Base-by-base conservation (phyloP, 2,797 vertebrate species). In the Sebastes trivittatus region DNA sequence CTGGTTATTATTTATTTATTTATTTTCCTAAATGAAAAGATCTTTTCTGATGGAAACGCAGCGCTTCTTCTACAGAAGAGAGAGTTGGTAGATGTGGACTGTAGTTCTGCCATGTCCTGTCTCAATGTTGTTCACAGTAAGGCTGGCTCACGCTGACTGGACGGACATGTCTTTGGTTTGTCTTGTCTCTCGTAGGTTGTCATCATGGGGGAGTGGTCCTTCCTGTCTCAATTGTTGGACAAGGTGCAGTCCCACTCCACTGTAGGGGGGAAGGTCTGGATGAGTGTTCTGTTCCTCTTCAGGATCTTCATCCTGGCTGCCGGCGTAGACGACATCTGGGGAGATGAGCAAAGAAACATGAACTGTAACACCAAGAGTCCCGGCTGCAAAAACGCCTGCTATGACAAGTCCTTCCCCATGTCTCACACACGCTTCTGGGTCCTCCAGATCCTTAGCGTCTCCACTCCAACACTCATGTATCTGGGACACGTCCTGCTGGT, bases 401-500 rank as follows among this genome's bases (percentile, higher is more conserved):
- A 98, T 0, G 95, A 98, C 3, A 83, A 92, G 6, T 93, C 95
- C 27, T 98, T 98, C 82, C 97, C 98, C 38, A 93, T 99, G 78
- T 98, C 98, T 63, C 97, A 98, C 91, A 95, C 97, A n/a, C 95
- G 97, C 23, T 96, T 97, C 84, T 98, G 97, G 97, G 97, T 98
- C 29, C 96, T 99, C 56, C 98, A 98, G 94, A 98, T 99, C 91
- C 97, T 98, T 71, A 97, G 96, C 1, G 97, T 98, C 8, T 97
- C 97, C 75, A 96, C 95, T 0, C 97, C 97, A 0, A 98, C 96
- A 0, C 93, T 98, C 5, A 91, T 98, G 85, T 98, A 98, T 65
- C 96, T 98, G 34, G 97, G 97, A 3, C 96, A 98, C 0, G 97
- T 97, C 0, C 59, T 90, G 70, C 70, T 91, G 54, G 90, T 92